Conservation (phyloP, 1,140 invertebrate species). For the Thaumetopoea pityocampa region DNA sequence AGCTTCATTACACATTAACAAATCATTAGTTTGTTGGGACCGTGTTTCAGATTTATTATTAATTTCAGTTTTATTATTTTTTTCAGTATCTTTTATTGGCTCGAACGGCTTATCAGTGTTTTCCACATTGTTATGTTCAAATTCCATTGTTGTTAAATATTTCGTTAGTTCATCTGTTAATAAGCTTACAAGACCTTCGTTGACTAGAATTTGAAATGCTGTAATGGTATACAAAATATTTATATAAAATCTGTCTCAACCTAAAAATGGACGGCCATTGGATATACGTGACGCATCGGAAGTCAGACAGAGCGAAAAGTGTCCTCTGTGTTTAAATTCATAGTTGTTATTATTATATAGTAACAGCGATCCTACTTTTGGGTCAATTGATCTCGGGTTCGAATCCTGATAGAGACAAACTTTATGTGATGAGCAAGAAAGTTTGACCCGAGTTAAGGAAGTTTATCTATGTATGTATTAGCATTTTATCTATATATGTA, state of each 20-base stretch:
- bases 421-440: no score
- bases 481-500: no score
- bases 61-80: constrained; percentile 13
- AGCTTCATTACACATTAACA: constrained; percentile 5
- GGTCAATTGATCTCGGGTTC: no score
- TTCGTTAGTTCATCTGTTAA: constrained; percentile 59
- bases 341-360: no score
- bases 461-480: no score
- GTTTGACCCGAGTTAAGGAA: no score
- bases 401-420: no score
- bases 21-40: neutral
- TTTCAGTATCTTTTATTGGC: constrained; percentile 15
- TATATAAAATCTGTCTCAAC: constrained; percentile 1
- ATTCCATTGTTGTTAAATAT: constrained; percentile 63
- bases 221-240: constrained; percentile 24
- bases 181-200: constrained; percentile 60
- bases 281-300: no score
- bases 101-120: constrained; percentile 9
- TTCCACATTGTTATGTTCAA: constrained; percentile 52
- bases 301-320: no score
- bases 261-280: neutral
- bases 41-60: constrained; percentile 13
- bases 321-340: no score
- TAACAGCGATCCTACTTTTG: no score
- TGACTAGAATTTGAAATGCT: constrained; percentile 66